Evolutionary conservation across 1,140 invertebrate species (phyloP).

Genomic region (Drosophila busckii): DNA sequence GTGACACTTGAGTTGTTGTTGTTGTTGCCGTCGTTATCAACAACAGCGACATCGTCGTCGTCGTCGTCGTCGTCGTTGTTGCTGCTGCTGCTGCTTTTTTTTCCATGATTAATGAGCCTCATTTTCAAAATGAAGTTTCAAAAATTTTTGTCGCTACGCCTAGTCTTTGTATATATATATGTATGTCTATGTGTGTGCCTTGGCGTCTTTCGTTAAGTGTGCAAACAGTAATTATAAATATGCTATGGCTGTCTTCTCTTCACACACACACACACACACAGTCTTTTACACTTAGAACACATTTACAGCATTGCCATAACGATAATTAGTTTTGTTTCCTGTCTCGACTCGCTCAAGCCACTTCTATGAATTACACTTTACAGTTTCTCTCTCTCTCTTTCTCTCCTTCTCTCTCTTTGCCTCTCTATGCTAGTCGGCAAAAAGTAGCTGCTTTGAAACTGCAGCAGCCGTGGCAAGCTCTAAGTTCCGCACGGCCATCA

Average conservation of each 20-base stretch:
- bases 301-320: slow-evolving; percentile 44
- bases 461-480: not conserved
- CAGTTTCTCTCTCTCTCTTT: too few species aligned
- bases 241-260: slow-evolving; percentile 13
- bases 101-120: slow-evolving; percentile 54
- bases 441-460: not conserved
- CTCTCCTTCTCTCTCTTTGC: too few species aligned
- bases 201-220: slow-evolving; percentile 60
- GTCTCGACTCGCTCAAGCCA: slow-evolving; percentile 26
- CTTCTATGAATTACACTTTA: slow-evolving; percentile 41
- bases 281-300: slow-evolving; percentile 2
- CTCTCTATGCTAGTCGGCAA: too few species aligned
- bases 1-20: slow-evolving; percentile 9
- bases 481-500: slow-evolving; percentile 28
- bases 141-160: slow-evolving; percentile 23
- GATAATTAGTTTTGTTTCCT: slow-evolving; percentile 70
- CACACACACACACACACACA: not conserved
- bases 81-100: slow-evolving; percentile 11
- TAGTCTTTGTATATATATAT: slow-evolving; percentile 3
- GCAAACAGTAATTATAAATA: slow-evolving; percentile 71
- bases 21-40: not conserved
- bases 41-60: too few species aligned
- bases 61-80: not conserved
- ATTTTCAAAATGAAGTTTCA: slow-evolving; percentile 60
- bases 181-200: slow-evolving; percentile 8